Percentiles rank a stretch among this genome's conserved stretches.
These are phyloP conservation scores for Arctopsyche grandis DNA, from an alignment of 1,140 invertebrate genomes.

Conservation along the genomic window DNA sequence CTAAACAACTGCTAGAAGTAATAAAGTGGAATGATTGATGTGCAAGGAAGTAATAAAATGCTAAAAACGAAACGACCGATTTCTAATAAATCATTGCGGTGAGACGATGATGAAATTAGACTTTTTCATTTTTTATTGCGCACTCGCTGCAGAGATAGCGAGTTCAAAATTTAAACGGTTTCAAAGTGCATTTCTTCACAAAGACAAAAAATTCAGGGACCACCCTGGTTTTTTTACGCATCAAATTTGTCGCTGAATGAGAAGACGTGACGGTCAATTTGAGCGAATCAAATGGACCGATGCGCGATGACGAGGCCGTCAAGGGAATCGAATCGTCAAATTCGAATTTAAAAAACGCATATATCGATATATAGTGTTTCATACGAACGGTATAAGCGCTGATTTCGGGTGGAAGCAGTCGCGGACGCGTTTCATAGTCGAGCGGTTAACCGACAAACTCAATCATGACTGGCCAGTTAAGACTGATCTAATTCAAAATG, in stretches of 20 bases:
- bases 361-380: neutral
- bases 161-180: neutral
- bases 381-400: neutral
- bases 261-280: conserved; percentile 8
- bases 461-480: too few species aligned
- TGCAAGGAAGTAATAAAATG: conserved; percentile 16
- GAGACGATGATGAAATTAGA: neutral
- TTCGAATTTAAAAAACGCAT: neutral
- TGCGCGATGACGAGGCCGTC: conserved; percentile 10
- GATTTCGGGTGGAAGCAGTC: too few species aligned
- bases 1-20: conserved; percentile 17
- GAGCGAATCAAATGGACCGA: neutral
- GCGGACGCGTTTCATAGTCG: too few species aligned
- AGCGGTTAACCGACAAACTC: too few species aligned
- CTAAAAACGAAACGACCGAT: neutral
- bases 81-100: neutral
- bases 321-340: conserved; percentile 14
- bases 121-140: too few species aligned
- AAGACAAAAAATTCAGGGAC: neutral
- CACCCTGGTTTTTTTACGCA: neutral
- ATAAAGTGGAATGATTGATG: conserved; percentile 26
- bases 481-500: too few species aligned
- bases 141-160: neutral
- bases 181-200: neutral
- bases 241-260: neutral